phyloP scores from a whole-genome alignment of 2,113 vertebrate genomes.

The Paralichthys olivaceus region DNA sequence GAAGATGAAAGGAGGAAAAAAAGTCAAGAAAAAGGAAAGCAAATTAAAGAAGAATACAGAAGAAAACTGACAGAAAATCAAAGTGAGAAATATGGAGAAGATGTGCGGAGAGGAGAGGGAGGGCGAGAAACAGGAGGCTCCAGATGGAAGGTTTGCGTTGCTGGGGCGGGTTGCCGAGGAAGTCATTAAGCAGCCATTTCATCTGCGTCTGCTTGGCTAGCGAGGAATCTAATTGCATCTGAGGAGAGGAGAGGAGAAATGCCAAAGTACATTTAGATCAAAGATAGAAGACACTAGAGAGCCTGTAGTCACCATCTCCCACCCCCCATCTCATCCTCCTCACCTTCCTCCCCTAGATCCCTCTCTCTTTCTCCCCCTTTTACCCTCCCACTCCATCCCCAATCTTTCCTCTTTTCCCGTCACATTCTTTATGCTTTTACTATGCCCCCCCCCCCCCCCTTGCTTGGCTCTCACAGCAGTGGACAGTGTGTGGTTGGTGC shows the following conservation, averaged over 20 bases:
- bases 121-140: constrained; percentile 67
- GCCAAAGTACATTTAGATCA: constrained; percentile 83
- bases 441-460: neutral
- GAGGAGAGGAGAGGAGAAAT: constrained; percentile 81
- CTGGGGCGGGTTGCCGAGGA: constrained; percentile 79
- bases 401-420: constrained; percentile 30
- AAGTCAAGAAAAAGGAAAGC: neutral
- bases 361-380: neutral
- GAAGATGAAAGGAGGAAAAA: constrained; percentile 28
- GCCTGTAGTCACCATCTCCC: constrained; percentile 64
- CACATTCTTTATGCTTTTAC: constrained; percentile 22
- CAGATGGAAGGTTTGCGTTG: constrained; percentile 81
- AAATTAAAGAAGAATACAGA: constrained; percentile 30
- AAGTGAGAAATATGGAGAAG: constrained; percentile 41
- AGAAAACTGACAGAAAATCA: constrained; percentile 47
- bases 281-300: constrained; percentile 80
- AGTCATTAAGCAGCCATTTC: constrained; percentile 85
- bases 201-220: constrained; percentile 83
- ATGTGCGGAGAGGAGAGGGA: constrained; percentile 22
- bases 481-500: constrained; percentile 54
- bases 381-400: constrained; percentile 25
- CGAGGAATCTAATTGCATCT: constrained; percentile 82
- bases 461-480: constrained; percentile 15
- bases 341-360: constrained; percentile 31
- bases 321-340: constrained; percentile 39